Conservation (phyloP, 2,113 vertebrate species). For the Saccopteryx bilineata region DNA sequence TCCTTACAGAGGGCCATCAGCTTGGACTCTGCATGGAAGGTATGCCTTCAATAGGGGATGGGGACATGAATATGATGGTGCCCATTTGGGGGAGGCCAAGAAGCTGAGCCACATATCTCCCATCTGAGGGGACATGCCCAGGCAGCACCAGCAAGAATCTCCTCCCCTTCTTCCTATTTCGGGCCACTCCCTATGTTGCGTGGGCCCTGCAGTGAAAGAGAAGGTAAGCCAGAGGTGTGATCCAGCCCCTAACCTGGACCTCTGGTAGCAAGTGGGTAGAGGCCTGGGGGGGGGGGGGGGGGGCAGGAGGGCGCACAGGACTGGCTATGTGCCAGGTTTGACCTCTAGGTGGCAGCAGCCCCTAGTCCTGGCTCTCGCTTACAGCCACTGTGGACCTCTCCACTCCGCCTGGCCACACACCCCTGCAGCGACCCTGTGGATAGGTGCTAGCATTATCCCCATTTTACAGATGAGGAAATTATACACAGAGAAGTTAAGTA, state of each 20-base stretch:
- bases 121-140: neutral
- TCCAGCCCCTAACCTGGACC: neutral
- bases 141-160: neutral
- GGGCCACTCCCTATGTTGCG: neutral
- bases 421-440: neutral
- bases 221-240: neutral
- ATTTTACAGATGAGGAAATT: conserved; percentile 37
- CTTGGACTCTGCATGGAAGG: conserved; percentile 88
- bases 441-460: neutral
- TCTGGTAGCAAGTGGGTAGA: neutral
- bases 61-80: neutral
- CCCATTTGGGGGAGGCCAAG: neutral
- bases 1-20: conserved; percentile 86
- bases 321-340: conserved; percentile 68
- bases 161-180: neutral
- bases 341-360: conserved; percentile 84
- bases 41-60: conserved; percentile 70
- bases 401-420: neutral
- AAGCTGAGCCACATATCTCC: neutral
- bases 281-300: neutral
- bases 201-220: neutral
- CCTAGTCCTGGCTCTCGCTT: conserved; percentile 28
- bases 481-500: neutral
- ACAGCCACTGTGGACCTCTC: neutral
- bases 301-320: neutral